Evolutionary conservation across 2,888 invertebrate genomes (phyloP).

Genomic region (Ceraclea dissimilis): DNA sequence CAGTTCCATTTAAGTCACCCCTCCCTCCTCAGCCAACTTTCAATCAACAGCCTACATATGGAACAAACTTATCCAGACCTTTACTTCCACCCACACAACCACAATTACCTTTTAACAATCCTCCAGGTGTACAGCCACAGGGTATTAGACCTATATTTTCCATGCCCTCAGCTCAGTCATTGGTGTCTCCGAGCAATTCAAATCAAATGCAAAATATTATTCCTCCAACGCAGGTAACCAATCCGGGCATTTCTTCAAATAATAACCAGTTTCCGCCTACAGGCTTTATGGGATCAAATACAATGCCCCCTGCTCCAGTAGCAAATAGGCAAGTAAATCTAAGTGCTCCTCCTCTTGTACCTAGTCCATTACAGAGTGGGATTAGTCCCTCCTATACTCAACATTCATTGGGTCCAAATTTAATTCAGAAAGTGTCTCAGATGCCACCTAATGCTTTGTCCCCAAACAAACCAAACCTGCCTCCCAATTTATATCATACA

Average conservation of each 20-base stretch:
- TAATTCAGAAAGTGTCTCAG: background rate
- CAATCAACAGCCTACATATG: background rate
- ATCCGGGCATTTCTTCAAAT: background rate
- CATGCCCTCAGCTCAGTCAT: background rate
- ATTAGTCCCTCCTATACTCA: background rate
- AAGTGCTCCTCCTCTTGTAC: conserved; percentile 40
- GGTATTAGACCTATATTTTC: conserved; percentile 1
- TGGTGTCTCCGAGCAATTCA: conserved; percentile 1
- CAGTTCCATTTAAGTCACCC: conserved; percentile 5
- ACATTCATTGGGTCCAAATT: background rate
- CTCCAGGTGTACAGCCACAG: background rate
- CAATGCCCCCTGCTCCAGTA: conserved; percentile 3
- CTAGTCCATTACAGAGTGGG: conserved; percentile 27
- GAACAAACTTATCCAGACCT: background rate
- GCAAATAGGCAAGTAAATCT: conserved; percentile 39
- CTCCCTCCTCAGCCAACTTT: conserved; percentile 3
- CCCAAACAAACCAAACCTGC: background rate
- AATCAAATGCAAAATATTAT: conserved; percentile 4
- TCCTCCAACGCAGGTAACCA: background rate
- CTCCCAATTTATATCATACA: background rate
- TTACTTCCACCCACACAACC: background rate
- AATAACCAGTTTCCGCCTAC: conserved; percentile 8
- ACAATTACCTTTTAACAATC: conserved; percentile 1
- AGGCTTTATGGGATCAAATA: background rate
- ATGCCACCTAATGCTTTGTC: background rate